Evolutionary conservation across 1,140 invertebrate species (phyloP), one percentile per base, ranked within the genome.

Genomic region (Chrysomallon squamiferum): DNA sequence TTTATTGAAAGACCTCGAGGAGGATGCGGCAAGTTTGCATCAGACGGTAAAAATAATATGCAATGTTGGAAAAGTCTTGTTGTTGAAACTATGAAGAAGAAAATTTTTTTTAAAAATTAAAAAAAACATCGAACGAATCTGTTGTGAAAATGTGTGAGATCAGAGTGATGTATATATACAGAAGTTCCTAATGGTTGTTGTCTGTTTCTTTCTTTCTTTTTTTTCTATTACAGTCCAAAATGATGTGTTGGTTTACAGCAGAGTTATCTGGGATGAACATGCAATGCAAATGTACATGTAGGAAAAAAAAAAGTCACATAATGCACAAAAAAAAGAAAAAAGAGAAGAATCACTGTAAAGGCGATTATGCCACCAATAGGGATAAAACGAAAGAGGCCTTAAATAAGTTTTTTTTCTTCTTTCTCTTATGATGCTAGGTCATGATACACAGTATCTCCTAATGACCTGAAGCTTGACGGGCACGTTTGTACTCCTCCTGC

Each of bases 401-500:
- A 38, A 38, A 38, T 38, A 38, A 38, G 35, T 38, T 38, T 38
- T 38, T 38, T 38, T 38, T n/a, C n/a, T n/a, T n/a, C n/a, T n/a
- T n/a, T n/a, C n/a, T n/a, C 6, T 38, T 38, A 38, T 38, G 35
- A 38, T 38, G 35, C 35, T 38, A 7, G 35, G 35, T 38, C 15
- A 38, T 38, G 35, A 38, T 7, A 38, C 35, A 38, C 35, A 38
- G 15, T 38, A 38, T 38, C 35, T 38, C 35, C 71, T 80, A 83
- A 69, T 79, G 81, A 64, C 72, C 72, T 45, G 77, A 71, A 43
- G 72, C 78, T 75, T 85, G 82, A 43, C 80, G 68, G 49, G 93
- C 93, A 85, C 95, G 90, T 88, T 97, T 97, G 71, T 92, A 88
- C 89, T 97, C 95, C 89, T 97, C 95, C 87, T 97, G 94, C 85